These are phyloP conservation scores for Lytechinus variegatus DNA, from an alignment of 35 echinoderm and acorn worm species.

Conservation along the genomic window DNA sequence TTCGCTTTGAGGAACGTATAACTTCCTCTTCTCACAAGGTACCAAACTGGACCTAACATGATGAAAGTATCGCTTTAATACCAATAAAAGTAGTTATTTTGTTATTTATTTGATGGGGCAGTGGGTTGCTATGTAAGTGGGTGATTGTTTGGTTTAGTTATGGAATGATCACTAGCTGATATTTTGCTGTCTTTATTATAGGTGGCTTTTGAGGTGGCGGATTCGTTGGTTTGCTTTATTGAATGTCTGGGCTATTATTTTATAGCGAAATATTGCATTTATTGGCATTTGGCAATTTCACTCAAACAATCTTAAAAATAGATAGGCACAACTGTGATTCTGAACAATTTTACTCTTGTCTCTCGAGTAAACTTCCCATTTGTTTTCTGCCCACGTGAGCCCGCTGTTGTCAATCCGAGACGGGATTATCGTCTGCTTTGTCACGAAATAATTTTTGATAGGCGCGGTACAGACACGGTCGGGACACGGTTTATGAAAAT, in stretches of 20 bases:
- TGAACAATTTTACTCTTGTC: not conserved
- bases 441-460: not conserved
- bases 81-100: too few relatives aligned
- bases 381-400: not conserved
- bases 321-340: not conserved
- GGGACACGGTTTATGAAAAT: not conserved
- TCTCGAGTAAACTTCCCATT: not conserved
- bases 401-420: not conserved
- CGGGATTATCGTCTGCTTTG: not conserved
- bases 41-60: too few relatives aligned
- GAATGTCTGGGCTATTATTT: not conserved
- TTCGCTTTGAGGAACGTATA: too few relatives aligned
- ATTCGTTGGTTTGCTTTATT: not conserved
- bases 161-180: not conserved
- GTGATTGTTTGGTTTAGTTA: not conserved
- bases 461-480: not conserved
- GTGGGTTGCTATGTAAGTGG: too few relatives aligned
- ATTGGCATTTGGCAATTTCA: not conserved
- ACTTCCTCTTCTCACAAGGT: too few relatives aligned
- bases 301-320: not conserved
- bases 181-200: too few relatives aligned
- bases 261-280: not conserved
- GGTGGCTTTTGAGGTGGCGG: not conserved
- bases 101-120: too few relatives aligned
- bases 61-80: too few relatives aligned